Evolutionary conservation across 2,888 invertebrate species (phyloP), one percentile per base, ranked within the genome.

Genomic region (Macaria notata): DNA sequence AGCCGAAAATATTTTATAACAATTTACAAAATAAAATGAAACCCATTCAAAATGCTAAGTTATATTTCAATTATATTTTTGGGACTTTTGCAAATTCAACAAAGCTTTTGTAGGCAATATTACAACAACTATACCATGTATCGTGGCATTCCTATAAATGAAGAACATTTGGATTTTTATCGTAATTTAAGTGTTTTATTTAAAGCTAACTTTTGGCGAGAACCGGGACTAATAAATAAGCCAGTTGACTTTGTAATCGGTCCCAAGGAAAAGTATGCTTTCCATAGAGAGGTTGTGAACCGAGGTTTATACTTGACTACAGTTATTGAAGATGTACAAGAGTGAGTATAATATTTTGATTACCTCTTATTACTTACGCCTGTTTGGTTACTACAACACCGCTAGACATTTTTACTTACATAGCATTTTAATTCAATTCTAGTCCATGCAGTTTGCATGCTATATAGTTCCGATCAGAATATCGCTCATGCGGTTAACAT

Each of bases 121-220:
- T 60, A 86, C 54, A 3, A 69, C 6, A 86, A 88, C n/a, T 82
- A 80, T 39, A 79, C 84, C 0, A 66, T 90, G 29, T 85, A 63
- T 33, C 72, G 87, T 45, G 82, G 72, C 0, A 69, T 83, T 30
- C 88, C 89, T 0, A 64, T 72, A 0, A 73, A 60, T 1, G 57
- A 73, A 0, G 44, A 55, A 0, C 79, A 89, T 51, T 63, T 89
- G 54, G 46, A 65, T 0, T 90, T 78, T 57, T 76, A 84, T n/a
- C 58, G 54, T 2, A 78, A 78, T 48, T 38, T 88, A 1, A 69
- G 58, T 3, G 29, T 60, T 0, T 9, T 49, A 0, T 76, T 72
- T 50, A 70, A 79, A 36, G 75, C 81, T 0, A 78, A 81, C 41
- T 84, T 70, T 55, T 90, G 90, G 90, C 79, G 76, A 31, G 50